Evolutionary conservation across 64 coral and sea anemone genomes (phyloP).

Genomic region (Astreopora myriophthalma): DNA sequence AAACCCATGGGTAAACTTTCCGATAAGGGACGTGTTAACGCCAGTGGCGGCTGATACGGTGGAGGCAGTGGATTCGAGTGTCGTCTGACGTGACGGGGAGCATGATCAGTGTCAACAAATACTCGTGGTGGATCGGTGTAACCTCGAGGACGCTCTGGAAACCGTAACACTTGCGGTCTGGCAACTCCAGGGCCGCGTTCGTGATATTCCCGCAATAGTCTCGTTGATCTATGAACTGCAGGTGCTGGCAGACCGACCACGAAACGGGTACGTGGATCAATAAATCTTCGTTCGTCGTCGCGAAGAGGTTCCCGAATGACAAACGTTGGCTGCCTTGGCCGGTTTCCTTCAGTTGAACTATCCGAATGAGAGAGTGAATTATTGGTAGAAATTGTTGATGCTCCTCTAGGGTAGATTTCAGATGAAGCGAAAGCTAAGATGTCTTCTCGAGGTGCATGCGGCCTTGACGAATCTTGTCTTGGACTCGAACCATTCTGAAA

Average conservation of each 20-base stretch:
- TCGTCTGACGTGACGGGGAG: neutral
- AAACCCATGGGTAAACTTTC: conserved; percentile 32
- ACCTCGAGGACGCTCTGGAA: neutral
- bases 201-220: neutral
- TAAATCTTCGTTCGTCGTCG: conserved; percentile 12
- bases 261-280: neutral
- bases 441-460: neutral
- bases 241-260: neutral
- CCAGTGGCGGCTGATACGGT: neutral
- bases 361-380: conserved; percentile 2
- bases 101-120: neutral
- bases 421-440: conserved; percentile 10
- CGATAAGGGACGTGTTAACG: neutral
- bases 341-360: neutral
- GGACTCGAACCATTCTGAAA: conserved; percentile 4
- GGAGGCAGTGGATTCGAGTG: conserved; percentile 3
- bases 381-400: conserved; percentile 25
- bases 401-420: neutral
- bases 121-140: neutral
- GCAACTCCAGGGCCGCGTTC: neutral
- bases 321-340: neutral
- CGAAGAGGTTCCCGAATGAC: neutral
- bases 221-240: neutral
- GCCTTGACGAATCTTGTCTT: neutral
- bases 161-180: neutral